Base-by-base conservation (phyloP, 2,888 invertebrate species). In the Rhimphoctona megacephalus region DNA sequence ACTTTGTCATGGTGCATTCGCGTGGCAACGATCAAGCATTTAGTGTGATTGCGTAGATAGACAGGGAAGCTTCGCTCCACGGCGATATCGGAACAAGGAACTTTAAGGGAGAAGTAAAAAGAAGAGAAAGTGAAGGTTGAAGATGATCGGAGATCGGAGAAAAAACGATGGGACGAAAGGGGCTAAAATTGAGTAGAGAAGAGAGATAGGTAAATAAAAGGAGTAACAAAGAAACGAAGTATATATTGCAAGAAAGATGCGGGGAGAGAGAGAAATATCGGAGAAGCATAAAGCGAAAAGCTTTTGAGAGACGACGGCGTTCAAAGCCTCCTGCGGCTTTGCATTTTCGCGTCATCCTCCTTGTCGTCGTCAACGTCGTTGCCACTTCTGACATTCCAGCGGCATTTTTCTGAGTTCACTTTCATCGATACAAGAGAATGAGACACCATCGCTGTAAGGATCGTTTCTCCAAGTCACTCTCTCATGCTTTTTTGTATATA, bases 1-100 rank as follows among this genome's bases (percentile, higher is more conserved):
- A 89, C 89, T 90, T 88, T 89, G 89, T 90, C 87, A 86, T 82
- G 89, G 89, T 89, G 88, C 89, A 89, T 89, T 90, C 90, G 89
- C 88, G 88, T 87, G 90, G 89, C 89, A 89, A 90, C 89, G 88
- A 90, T 90, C 90, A 88, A 86, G 88, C 90, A 89, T 90, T 90
- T 89, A 90, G 89, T 88, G 88, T 89, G 89, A 90, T 90, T 89
- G 89, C 90, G 61, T 81, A 72, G 83, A 64, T 46, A 64, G 19
- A 64, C 64, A 80, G 79, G 77, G 22, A 49, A 46, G 64, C 77
- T 80, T 80, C 78, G 79, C 76, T 85, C 52, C 70, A 70, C 83
- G 77, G 70, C 83, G 81, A 84, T 80, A 57, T 61, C n/a, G 14
- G 25, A 39, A 22, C 22, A 36, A 25, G 39, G n/a, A n/a, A 39